Base-by-base conservation (phyloP, 2,888 invertebrate genomes). In the Epistrophe eligans region DNA sequence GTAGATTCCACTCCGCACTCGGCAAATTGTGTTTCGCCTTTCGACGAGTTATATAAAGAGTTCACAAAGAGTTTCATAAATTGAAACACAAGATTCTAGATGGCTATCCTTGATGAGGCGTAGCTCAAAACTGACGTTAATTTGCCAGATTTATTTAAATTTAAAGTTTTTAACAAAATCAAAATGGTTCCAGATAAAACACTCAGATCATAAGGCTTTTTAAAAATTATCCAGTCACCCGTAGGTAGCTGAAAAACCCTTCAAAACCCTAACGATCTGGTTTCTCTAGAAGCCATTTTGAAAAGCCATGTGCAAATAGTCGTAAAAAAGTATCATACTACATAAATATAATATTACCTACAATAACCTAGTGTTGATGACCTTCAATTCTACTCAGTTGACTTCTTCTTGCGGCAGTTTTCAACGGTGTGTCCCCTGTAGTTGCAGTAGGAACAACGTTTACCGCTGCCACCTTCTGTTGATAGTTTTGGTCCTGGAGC, bases 381-480 rank as follows among this genome's bases (percentile, higher is more conserved):
- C 43, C 24, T 35, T 66, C 48, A 74, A 19, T 67, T 2, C 4
- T 67, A 48, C 19, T 57, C 77, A 38, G 57, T 10, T 67, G 57
- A 67, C 28, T 73, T 79, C 57, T 64, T 79, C 80, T 91, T 92
- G 74, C 92, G 92, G 67, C 92, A 92, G 66, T 89, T 79, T 17
- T 90, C 90, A 70, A 70, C 79, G 6, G 90, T 91, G 77, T 92
- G 92, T 7, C 92, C 92, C 7, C 91, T 90, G 89, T 89, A 92
- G 82, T 91, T 91, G 89, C 92, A 92, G 77, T 90, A 89, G 17
- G 91, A 91, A 82, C 92, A 91, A 58, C 92, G 90, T 24, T 90
- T 91, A 19, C 55, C 89, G 15, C 89, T 15, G 15, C 89, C 88
- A 1, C 88, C 89, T 24, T 89, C 90, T 9, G 81, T 74, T 15